Conservation (phyloP, 2,797 vertebrate species). For the Dryobates pubescens region DNA sequence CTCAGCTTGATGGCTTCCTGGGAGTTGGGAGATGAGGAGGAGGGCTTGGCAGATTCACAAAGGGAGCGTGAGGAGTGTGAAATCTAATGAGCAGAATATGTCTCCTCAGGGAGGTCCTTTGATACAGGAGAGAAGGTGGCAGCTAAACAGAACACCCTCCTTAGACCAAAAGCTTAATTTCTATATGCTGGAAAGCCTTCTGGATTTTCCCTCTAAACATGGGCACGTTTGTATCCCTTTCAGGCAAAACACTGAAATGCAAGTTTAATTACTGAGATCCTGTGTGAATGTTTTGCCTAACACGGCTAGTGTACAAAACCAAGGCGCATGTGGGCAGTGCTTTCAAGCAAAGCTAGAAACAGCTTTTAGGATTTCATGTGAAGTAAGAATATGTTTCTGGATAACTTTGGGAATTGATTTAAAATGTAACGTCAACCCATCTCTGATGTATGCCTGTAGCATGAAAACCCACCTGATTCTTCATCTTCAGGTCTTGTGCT, state of each 20-base stretch:
- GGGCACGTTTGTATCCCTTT: background rate
- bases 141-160: background rate
- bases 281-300: background rate
- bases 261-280: background rate
- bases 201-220: background rate
- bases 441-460: background rate
- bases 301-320: background rate
- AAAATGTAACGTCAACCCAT: background rate
- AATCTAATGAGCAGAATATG: background rate
- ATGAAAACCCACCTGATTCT: background rate
- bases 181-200: background rate
- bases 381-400: background rate
- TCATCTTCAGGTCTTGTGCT: background rate
- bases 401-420: slow-evolving; percentile 35
- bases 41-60: background rate
- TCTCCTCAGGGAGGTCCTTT: slow-evolving; percentile 28
- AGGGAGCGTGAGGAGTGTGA: background rate
- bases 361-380: slow-evolving; percentile 7
- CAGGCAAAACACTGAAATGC: background rate
- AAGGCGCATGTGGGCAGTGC: background rate
- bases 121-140: background rate
- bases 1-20: background rate
- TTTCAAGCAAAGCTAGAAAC: background rate
- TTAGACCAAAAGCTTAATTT: slow-evolving; percentile 20
- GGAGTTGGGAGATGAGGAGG: slow-evolving; percentile 7